Evolutionary conservation across 64 coral and sea anemone species (phyloP), one percentile per base, ranked within the genome.

Genomic region (Porites lutea): DNA sequence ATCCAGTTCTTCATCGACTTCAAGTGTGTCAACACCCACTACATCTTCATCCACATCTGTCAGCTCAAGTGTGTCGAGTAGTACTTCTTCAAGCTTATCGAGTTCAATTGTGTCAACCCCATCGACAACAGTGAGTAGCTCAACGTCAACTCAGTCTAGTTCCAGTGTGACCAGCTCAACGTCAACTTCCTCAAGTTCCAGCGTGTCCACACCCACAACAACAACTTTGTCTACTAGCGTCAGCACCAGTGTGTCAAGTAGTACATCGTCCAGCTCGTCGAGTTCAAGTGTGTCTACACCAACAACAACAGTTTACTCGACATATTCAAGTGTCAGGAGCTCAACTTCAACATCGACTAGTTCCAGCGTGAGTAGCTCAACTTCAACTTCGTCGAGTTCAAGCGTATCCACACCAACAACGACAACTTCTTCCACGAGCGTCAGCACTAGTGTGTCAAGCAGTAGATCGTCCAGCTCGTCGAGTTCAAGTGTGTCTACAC

Each of bases 261-360:
- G 62, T 20, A 44, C 77, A 14, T 74, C 84, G 3, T 72, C 90
- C 19, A 88, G 78, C 7, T 69, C 87, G 0, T 78, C 77, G 7
- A 74, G 54, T 3, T 57, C 93, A 21, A 91, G 23, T 44, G 74
- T 85, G 10, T 91, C 89, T 19, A 70, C 77, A 54, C 51, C 80
- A 73, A 94, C 88, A 48, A 92, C 55, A 27, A 83, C 66, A 20
- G 59, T 79, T 2, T 71, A 78, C 0, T 82, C 89, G 70, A 91
- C 79, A 0, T 78, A 52, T 15, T 68, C 79, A 16, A 91, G 79
- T 22, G 63, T 82, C 2, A 79, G 74, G 1, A 80, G 14, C 16
- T 75, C 89, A 82, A 82, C 89, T 0, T 82, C 89, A 71, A 91
- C 79, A 2, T 78, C 92, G 16, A 19, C 43, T 11, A 22, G 18